phyloP scores from a whole-genome alignment of 2,797 vertebrate species.

The Pseudotriccus pelzelni region DNA sequence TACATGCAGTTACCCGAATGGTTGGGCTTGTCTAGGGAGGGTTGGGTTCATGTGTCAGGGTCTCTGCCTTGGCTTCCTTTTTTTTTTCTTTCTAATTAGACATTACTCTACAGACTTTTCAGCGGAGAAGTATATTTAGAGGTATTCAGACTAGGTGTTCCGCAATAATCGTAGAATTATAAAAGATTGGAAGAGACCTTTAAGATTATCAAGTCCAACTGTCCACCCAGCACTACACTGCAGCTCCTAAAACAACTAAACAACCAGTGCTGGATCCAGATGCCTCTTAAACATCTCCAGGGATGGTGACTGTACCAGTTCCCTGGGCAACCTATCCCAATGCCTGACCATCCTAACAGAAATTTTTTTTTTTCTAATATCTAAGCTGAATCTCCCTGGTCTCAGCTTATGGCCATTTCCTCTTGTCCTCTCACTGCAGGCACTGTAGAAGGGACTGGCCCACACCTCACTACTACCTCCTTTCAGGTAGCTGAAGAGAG shows the following conservation, averaged over 20 bases:
- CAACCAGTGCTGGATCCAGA: background rate
- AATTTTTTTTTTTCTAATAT: background rate
- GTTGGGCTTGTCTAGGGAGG: background rate
- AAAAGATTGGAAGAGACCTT: background rate
- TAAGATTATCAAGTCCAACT: background rate
- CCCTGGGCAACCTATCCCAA: background rate
- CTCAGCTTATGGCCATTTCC: background rate
- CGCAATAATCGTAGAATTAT: background rate
- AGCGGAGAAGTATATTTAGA: background rate
- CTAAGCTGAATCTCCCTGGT: background rate
- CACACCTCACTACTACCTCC: background rate
- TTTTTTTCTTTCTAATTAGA: background rate
- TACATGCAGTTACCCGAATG: background rate
- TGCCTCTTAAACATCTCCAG: background rate
- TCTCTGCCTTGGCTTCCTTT: background rate
- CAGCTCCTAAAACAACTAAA: background rate
- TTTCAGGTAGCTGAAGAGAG: background rate
- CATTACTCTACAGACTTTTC: background rate
- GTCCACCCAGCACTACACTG: background rate
- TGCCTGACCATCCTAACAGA: background rate
- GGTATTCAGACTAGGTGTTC: background rate
- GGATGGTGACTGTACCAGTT: too few species aligned
- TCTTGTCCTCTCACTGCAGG: background rate
- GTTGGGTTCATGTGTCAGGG: background rate
- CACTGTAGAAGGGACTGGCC: background rate